Evolutionary conservation across 2,888 invertebrate genomes (phyloP).

Genomic region (Pomacea canaliculata): DNA sequence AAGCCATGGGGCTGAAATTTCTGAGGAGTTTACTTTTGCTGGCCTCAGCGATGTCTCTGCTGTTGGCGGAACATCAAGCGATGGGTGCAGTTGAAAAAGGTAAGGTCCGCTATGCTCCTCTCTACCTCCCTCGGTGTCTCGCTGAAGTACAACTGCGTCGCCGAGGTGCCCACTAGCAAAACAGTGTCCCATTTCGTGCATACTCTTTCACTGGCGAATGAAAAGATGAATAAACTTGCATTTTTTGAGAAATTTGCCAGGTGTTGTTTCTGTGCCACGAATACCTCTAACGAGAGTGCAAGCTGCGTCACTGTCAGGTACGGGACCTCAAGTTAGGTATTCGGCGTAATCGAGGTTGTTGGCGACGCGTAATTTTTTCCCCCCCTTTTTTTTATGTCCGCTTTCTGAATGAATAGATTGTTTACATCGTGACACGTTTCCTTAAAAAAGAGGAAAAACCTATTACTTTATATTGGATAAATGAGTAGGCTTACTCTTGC

Average conservation of each 20-base stretch:
- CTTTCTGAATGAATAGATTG: too few species aligned
- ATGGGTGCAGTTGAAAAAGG: constrained; percentile 18
- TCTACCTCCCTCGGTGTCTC: not conserved
- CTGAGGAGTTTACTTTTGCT: constrained; percentile 28
- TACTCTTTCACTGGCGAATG: not conserved
- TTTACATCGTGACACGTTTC: too few species aligned
- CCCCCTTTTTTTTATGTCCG: too few species aligned
- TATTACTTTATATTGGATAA: too few species aligned
- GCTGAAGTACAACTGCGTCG: not conserved
- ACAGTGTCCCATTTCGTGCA: not conserved
- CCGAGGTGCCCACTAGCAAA: not conserved
- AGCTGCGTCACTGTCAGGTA: too few species aligned
- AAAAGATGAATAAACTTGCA: not conserved
- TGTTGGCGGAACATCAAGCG: constrained; percentile 2
- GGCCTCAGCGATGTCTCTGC: constrained; percentile 10
- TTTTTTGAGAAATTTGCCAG: not conserved
- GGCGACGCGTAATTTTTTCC: too few species aligned
- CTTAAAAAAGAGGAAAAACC: too few species aligned
- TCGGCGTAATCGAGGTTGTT: too few species aligned
- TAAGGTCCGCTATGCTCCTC: constrained; percentile 1
- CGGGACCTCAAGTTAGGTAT: too few species aligned
- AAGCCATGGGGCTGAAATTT: constrained; percentile 26
- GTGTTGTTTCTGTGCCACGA: not conserved
- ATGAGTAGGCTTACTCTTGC: too few species aligned
- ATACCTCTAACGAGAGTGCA: too few species aligned